Evolutionary conservation across 53 echinoderm and acorn worm genomes (phyloP).

Genomic region (Apostichopus leukothele): DNA sequence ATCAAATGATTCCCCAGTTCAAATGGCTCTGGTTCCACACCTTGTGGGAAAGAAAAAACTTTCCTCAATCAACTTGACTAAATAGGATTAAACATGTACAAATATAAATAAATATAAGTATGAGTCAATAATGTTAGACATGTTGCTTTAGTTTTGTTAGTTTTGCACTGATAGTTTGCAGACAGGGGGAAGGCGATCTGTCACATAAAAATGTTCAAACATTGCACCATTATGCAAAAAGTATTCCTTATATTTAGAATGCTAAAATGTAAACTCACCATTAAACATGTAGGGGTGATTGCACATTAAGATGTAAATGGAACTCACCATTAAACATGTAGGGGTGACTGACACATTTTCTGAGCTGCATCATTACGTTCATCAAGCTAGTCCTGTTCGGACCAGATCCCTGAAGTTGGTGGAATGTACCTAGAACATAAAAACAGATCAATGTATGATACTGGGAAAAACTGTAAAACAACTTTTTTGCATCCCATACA

Average conservation of each 20-base stretch:
- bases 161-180: too few relatives aligned
- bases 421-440: constrained; percentile 7
- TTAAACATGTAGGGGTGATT: constrained; percentile 93
- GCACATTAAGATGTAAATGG: constrained; percentile 51
- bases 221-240: too few relatives aligned
- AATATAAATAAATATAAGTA: too few relatives aligned
- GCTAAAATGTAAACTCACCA: constrained; percentile 50
- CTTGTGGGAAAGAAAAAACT: constrained; percentile 29
- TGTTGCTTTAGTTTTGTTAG: too few relatives aligned
- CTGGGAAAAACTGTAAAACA: too few relatives aligned
- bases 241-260: neutral
- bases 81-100: too few relatives aligned
- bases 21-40: constrained; percentile 96
- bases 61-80: too few relatives aligned
- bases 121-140: too few relatives aligned
- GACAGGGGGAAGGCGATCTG: too few relatives aligned
- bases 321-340: constrained; percentile 84
- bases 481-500: too few relatives aligned
- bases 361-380: constrained; percentile 87
- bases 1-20: constrained; percentile 91
- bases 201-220: too few relatives aligned
- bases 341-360: constrained; percentile 93
- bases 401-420: constrained; percentile 52
- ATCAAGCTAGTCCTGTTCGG: constrained; percentile 77
- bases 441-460: too few relatives aligned